Evolutionary conservation across 2,113 vertebrate species (phyloP).

Genomic region (Stegastes partitus): DNA sequence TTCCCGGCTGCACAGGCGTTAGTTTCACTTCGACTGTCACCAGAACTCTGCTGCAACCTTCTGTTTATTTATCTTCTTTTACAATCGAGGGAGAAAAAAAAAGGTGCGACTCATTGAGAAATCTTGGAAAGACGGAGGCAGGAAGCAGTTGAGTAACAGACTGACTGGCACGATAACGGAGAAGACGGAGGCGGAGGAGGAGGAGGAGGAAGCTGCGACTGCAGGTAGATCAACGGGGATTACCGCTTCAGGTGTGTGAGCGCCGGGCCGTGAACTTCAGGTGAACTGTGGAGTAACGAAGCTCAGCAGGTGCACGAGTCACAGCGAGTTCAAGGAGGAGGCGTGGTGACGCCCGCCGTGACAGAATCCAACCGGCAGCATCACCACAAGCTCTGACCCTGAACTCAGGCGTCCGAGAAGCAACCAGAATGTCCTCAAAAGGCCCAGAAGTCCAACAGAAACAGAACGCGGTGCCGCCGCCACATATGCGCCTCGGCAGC

Average conservation of each 20-base stretch:
- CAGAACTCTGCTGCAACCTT: neutral
- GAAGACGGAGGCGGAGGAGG: neutral
- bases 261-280: slow-evolving; percentile 38
- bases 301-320: slow-evolving; percentile 67
- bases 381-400: neutral
- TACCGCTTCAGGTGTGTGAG: slow-evolving; percentile 33
- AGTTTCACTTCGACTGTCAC: neutral
- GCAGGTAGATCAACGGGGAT: slow-evolving; percentile 49
- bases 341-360: slow-evolving; percentile 3
- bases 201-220: slow-evolving; percentile 3
- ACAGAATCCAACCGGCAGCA: neutral
- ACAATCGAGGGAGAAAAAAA: neutral
- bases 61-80: neutral
- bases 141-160: neutral
- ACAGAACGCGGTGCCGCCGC: neutral
- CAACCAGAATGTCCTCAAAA: neutral
- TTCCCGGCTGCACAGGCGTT: neutral
- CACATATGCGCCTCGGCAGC: slow-evolving; percentile 9
- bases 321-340: slow-evolving; percentile 60
- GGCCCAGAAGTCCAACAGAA: neutral
- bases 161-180: neutral
- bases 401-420: neutral
- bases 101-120: slow-evolving; percentile 24
- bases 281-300: slow-evolving; percentile 40
- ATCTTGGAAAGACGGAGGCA: too few relatives aligned